phyloP scores from a whole-genome alignment of 2,113 vertebrate species.

The Tichodroma muraria region DNA sequence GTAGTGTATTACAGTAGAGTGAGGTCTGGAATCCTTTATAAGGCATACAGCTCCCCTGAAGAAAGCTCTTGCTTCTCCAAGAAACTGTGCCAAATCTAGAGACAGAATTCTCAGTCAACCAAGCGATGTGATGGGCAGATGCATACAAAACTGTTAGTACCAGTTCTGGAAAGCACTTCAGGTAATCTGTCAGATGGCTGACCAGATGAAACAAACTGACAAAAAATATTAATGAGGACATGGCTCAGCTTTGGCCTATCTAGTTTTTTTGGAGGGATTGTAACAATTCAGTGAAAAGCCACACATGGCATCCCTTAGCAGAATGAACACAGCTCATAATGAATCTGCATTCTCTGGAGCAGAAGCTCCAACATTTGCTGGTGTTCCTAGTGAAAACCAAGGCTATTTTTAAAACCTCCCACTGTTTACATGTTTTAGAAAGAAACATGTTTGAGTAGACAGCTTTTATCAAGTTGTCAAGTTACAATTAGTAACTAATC shows the following conservation, averaged over 20 bases:
- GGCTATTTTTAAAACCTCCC: neutral
- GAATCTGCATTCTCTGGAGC: neutral
- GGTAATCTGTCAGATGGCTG: neutral
- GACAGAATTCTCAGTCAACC: neutral
- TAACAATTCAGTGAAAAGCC: neutral
- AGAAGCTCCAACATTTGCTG: neutral
- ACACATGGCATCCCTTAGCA: neutral
- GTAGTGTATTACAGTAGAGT: neutral
- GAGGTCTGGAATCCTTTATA: neutral
- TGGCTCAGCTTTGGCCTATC: fast-evolving
- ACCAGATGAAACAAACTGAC: neutral
- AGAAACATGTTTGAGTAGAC: neutral
- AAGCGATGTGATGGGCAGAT: neutral
- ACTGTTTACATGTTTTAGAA: neutral
- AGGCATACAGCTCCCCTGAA: neutral
- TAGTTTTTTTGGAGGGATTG: neutral
- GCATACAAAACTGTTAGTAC: neutral
- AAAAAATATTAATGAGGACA: neutral
- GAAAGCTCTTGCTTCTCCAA: neutral
- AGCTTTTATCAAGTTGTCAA: neutral
- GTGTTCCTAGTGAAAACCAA: neutral
- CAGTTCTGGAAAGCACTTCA: neutral
- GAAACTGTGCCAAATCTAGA: neutral
- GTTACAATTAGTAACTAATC: neutral
- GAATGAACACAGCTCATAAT: neutral